phyloP scores from a whole-genome alignment of 2,113 vertebrate species.

The Tachuris rubrigastra region DNA sequence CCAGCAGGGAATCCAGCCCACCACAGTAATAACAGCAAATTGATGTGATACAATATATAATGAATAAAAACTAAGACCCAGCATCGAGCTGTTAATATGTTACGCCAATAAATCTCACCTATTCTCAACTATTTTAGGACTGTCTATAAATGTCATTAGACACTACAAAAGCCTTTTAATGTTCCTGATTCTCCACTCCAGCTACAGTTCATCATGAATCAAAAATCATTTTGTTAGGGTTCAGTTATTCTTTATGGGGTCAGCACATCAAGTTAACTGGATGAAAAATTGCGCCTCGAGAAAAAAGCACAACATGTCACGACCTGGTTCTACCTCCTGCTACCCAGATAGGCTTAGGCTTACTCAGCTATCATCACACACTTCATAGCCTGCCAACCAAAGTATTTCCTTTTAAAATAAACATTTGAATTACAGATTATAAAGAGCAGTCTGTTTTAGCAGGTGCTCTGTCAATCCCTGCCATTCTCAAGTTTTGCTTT shows the following conservation, averaged over 20 bases:
- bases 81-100: not conserved
- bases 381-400: not conserved
- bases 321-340: not conserved
- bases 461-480: slow-evolving; percentile 19
- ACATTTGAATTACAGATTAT: slow-evolving; percentile 33
- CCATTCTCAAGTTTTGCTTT: not conserved
- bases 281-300: not conserved
- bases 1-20: not conserved
- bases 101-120: not conserved
- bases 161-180: not conserved
- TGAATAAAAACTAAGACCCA: not conserved
- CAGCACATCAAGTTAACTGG: not conserved
- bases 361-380: not conserved
- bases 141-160: not conserved
- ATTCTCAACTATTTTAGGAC: not conserved
- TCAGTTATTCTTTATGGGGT: not conserved
- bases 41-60: not conserved
- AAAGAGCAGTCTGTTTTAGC: not conserved
- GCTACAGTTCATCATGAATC: not conserved
- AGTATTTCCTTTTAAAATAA: slow-evolving; percentile 36
- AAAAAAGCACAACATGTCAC: not conserved
- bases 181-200: not conserved
- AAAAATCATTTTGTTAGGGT: not conserved
- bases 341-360: not conserved
- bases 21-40: not conserved